Evolutionary conservation across 1,140 invertebrate genomes (phyloP).

Genomic region (Drosophila erecta): DNA sequence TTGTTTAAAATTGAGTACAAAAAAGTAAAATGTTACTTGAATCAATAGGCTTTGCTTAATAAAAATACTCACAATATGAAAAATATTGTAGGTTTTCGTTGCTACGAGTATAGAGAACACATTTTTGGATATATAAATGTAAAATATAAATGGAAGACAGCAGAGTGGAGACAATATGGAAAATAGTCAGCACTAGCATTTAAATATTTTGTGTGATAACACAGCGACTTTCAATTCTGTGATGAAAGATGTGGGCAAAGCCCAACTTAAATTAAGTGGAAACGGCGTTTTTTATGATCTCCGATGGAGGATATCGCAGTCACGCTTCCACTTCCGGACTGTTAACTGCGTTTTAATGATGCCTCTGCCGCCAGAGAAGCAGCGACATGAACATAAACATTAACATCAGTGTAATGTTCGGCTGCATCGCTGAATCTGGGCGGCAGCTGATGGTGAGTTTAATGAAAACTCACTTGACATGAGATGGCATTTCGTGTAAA

Average conservation of each 20-base stretch:
- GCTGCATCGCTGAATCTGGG: conserved; percentile 45
- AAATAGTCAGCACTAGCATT: too few species aligned
- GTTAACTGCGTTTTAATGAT: conserved; percentile 67
- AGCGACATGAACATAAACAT: conserved; percentile 26
- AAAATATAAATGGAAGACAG: too few species aligned
- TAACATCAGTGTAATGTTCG: conserved; percentile 28
- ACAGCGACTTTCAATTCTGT: not conserved
- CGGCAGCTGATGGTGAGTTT: conserved; percentile 32
- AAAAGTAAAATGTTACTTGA: too few species aligned
- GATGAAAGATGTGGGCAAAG: not conserved
- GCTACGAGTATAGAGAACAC: too few species aligned
- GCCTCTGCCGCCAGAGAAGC: conserved; percentile 23
- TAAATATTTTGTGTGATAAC: too few species aligned
- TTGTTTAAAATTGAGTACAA: too few species aligned
- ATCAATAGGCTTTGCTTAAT: too few species aligned
- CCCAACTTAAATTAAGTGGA: not conserved
- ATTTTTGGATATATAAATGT: too few species aligned
- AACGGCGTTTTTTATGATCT: conserved; percentile 31
- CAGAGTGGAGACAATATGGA: too few species aligned
- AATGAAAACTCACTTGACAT: conserved; percentile 64
- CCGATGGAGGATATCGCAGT: not conserved
- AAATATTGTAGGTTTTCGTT: too few species aligned
- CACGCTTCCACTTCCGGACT: conserved; percentile 31
- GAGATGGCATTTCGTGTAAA: conserved; percentile 55
- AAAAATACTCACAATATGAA: too few species aligned